These are phyloP conservation scores for western clawed frog (Xenopus tropicalis) DNA, from an alignment of 2,113 vertebrate genomes.

Conservation along the genomic window DNA sequence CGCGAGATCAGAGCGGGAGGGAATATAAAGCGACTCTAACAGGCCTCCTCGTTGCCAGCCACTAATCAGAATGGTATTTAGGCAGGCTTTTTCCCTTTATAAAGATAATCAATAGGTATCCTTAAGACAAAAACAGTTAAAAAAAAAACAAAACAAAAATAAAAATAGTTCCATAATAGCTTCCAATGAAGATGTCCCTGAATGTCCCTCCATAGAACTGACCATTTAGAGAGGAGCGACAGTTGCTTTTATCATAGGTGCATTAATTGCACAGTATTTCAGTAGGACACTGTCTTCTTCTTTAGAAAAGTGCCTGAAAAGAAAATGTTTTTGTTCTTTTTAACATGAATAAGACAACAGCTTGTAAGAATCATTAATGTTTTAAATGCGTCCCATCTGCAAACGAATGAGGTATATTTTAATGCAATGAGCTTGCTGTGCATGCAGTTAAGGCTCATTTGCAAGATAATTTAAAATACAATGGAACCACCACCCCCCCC, in stretches of 20 bases:
- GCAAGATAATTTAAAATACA: conserved; percentile 14
- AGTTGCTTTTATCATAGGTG: background rate
- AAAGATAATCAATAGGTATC: conserved; percentile 63
- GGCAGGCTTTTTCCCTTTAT: conserved; percentile 38
- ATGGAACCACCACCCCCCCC: background rate
- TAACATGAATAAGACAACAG: background rate
- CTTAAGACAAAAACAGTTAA: conserved; percentile 66
- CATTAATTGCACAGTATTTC: background rate
- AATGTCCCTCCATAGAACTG: background rate
- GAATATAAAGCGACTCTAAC: conserved; percentile 73
- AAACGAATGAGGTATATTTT: conserved; percentile 13
- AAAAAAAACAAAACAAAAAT: conserved; percentile 41
- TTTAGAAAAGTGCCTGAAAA: no score
- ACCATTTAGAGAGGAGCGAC: background rate
- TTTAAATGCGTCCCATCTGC: background rate
- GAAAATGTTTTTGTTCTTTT: no score
- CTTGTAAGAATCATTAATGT: background rate
- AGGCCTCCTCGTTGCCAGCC: conserved; percentile 66
- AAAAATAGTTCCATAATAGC: conserved; percentile 54
- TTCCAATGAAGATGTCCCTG: conserved; percentile 14
- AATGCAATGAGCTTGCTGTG: background rate
- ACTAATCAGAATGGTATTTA: conserved; percentile 73
- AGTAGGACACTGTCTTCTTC: background rate
- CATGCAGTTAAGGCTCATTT: background rate
- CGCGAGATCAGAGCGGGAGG: conserved; percentile 62